Evolutionary conservation across 2,888 invertebrate genomes (phyloP), one percentile per base, ranked within the genome.

Genomic region (Phoenoteleia sp.): DNA sequence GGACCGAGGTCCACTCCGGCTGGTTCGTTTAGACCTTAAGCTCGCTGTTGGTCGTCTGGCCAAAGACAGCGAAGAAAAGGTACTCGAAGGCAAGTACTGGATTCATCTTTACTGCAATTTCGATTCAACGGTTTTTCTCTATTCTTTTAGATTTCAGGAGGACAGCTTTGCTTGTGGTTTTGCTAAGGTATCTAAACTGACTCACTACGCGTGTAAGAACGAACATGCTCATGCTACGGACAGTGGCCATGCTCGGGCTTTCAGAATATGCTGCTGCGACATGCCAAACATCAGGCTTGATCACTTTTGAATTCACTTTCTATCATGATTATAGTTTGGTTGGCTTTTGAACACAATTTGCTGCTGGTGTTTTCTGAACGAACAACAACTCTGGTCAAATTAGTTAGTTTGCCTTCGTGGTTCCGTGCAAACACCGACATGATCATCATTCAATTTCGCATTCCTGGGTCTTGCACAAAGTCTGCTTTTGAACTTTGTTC

Each of bases 21-120:
- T 98, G 97, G 93, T 95, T 94, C 88, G 95, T 95, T 94, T 96
- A 95, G 94, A 96, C 96, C 95, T 96, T 96, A 93, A 98, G 96
- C 94, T 97, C 97, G 94, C 97, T 96, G 94, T 97, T 96, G 89
- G 97, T 97, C 91, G 97, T 98, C 95, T 99, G 97, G 94, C 99
- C 99, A 95, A 99, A 99, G 94, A 99, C 97, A 94, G 99, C 98
- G 96, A 99, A 99, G 96, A 99, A 99, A 92, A 99, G 96, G 95
- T 98, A 97, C 96, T 99, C 99, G 95, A 99, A 97, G 91, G 99
- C 99, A 94, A 98, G 96, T 95, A 97, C 94, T 92, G 98, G 97
- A 94, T 97, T 97, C 96, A 98, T 97, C 95, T 96, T 95, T 95
- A 96, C 97, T 97, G 96, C 85, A 93, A 93, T 75, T 91, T 90